These are phyloP conservation scores for Venturia canescens DNA, from an alignment of 1,140 invertebrate species.

Conservation along the genomic window DNA sequence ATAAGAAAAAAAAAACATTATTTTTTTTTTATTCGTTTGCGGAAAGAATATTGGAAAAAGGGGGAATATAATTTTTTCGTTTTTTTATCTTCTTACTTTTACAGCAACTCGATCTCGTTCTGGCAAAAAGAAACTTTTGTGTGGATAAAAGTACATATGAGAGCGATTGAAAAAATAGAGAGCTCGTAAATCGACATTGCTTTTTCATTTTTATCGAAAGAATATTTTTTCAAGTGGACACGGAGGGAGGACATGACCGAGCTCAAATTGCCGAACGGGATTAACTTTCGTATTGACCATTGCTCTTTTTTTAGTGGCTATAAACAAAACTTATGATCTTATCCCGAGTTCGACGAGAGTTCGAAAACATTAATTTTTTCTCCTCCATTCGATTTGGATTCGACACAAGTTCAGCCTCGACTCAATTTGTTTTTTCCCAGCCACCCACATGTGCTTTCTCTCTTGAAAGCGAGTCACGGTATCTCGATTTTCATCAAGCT, in stretches of 20 bases:
- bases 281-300: neutral
- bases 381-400: neutral
- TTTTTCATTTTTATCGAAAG: neutral
- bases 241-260: neutral
- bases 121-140: neutral
- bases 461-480: neutral
- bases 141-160: no score
- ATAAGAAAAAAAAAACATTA: no score
- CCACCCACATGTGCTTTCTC: neutral
- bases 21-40: no score
- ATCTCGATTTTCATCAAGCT: neutral
- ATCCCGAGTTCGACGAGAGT: neutral
- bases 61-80: no score
- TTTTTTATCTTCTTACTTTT: no score
- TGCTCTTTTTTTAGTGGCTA: neutral
- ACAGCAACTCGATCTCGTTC: neutral
- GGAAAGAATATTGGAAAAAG: no score
- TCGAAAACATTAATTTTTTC: neutral
- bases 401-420: neutral
- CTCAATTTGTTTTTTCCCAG: neutral
- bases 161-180: neutral
- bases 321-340: neutral
- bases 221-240: neutral
- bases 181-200: neutral
- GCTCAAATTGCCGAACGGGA: neutral